These are phyloP conservation scores for Lonchura striata DNA, from an alignment of 2,113 vertebrate genomes.

Conservation along the genomic window DNA sequence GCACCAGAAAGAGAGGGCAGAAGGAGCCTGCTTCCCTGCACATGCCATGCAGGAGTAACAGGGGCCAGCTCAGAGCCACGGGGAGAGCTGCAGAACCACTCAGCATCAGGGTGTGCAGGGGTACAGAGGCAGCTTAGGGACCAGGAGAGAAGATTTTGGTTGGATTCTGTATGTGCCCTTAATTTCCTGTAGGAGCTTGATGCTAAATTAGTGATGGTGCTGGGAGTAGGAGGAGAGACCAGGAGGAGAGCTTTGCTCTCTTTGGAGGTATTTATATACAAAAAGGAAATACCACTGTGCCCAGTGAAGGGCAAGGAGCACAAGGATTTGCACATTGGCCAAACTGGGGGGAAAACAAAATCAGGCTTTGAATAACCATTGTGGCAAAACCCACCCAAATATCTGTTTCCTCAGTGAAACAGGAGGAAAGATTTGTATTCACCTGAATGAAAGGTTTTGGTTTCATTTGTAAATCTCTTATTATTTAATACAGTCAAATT, in stretches of 20 bases:
- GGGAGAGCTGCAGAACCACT: background rate
- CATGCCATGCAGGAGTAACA: background rate
- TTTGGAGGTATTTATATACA: background rate
- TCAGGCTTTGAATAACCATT: background rate
- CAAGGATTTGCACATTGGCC: background rate
- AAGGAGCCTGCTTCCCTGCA: background rate
- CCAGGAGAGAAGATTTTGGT: background rate
- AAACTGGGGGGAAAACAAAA: background rate
- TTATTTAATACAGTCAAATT: background rate
- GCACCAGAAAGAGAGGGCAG: background rate
- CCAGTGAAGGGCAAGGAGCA: background rate
- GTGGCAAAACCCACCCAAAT: background rate
- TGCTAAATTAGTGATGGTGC: background rate
- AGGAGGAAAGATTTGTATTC: background rate
- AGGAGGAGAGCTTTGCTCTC: background rate
- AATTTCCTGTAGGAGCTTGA: background rate
- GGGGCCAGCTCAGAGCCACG: background rate
- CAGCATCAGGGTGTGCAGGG: no score
- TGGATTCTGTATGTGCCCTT: background rate
- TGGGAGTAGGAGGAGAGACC: background rate
- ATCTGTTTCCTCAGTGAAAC: background rate
- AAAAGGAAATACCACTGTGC: background rate
- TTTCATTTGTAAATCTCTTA: background rate
- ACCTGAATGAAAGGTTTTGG: background rate
- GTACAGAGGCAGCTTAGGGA: rapidly evolving